phyloP scores from a whole-genome alignment of 2,888 invertebrate species.

The Diabrotica balteata region DNA sequence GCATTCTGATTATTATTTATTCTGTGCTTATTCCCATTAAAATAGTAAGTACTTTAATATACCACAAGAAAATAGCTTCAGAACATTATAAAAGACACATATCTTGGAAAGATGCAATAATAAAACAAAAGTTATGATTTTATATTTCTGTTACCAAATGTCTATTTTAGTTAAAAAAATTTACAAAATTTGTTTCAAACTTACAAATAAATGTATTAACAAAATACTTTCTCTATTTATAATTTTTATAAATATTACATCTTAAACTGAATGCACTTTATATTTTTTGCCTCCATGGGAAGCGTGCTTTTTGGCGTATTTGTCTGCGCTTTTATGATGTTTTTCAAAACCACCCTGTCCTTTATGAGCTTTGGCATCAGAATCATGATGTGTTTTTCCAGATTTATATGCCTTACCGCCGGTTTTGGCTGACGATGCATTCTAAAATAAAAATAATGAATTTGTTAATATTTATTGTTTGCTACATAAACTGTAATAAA shows the following conservation, averaged over 20 bases:
- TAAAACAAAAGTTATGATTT: no score
- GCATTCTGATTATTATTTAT: no score
- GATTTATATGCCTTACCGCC: slow-evolving; percentile 53
- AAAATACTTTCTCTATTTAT: not conserved
- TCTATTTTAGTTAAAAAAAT: not conserved
- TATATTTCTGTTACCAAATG: no score
- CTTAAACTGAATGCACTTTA: slow-evolving; percentile 5
- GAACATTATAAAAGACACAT: no score
- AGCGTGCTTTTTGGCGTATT: slow-evolving; percentile 53
- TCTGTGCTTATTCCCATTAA: no score
- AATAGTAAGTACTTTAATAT: no score
- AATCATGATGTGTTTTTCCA: slow-evolving; percentile 50
- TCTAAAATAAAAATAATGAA: slow-evolving; percentile 41
- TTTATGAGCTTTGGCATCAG: slow-evolving; percentile 53
- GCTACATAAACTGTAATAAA: no score
- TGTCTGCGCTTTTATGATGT: slow-evolving; percentile 50
- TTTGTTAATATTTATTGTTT: no score
- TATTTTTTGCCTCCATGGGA: slow-evolving; percentile 53
- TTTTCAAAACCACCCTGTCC: slow-evolving; percentile 48
- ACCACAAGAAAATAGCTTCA: no score
- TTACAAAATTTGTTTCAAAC: not conserved
- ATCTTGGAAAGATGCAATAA: no score
- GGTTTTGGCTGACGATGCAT: slow-evolving; percentile 48
- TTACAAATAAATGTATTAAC: not conserved
- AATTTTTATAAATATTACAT: not conserved